Conservation (phyloP, 2,113 vertebrate species). For the Pygoscelis antarcticus region DNA sequence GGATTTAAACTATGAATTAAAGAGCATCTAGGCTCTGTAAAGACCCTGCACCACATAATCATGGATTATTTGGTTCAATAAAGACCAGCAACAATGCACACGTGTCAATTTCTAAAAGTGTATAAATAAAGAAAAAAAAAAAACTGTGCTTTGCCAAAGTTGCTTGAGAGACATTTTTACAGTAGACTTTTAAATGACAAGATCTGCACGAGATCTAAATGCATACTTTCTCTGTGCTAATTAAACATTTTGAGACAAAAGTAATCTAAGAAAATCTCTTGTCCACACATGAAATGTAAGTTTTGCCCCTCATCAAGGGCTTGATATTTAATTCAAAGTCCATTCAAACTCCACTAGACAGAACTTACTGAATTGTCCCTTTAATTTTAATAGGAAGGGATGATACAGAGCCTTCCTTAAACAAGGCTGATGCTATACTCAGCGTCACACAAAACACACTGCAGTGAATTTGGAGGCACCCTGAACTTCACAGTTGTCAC, state of each 20-base stretch:
- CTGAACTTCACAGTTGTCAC: slow-evolving; percentile 65
- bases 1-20: not conserved
- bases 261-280: not conserved
- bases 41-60: not conserved
- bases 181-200: not conserved
- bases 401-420: slow-evolving; percentile 8
- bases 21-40: not conserved
- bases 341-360: not conserved
- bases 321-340: not conserved
- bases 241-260: not conserved
- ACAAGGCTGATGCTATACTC: slow-evolving; percentile 34
- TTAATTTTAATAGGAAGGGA: slow-evolving; percentile 24
- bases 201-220: not conserved
- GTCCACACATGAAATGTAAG: not conserved
- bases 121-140: not conserved
- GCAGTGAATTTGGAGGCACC: slow-evolving; percentile 45
- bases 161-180: not conserved
- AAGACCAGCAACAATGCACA: not conserved
- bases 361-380: not conserved
- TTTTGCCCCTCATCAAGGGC: not conserved
- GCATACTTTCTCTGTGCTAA: not conserved
- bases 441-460: slow-evolving; percentile 25
- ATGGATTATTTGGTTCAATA: not conserved
- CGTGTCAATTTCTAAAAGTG: not conserved
- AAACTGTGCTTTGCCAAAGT: not conserved